A percentile compares a stretch with the other conserved stretches of the same genome.
Conservation (phyloP, 2,888 invertebrate species). For the Heliconius charithonia region DNA sequence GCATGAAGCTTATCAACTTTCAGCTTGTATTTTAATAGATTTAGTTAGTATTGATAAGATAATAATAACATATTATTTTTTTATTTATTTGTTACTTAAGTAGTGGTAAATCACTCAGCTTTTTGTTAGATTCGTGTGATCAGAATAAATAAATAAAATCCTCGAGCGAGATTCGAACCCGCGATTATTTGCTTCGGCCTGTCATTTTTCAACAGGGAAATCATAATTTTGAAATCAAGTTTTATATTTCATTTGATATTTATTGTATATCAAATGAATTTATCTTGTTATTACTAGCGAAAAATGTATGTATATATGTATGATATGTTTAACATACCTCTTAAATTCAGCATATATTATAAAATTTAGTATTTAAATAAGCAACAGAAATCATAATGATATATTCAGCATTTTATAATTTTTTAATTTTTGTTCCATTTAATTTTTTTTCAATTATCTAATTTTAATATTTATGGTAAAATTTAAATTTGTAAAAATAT, state of each 20-base stretch:
- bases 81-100: not conserved
- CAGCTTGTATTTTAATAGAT: no score
- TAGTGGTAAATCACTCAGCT: not conserved
- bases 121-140: no score
- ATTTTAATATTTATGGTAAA: not conserved
- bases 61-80: no score
- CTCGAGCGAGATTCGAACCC: not conserved
- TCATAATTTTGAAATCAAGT: not conserved
- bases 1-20: no score
- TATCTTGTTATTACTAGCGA: no score
- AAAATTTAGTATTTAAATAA: not conserved
- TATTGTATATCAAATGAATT: no score
- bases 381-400: not conserved
- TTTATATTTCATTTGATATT: no score
- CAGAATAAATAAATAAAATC: not conserved
- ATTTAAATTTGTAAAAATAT: not conserved
- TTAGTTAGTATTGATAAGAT: no score
- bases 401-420: not conserved
- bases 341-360: not conserved
- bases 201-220: not conserved
- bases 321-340: not conserved
- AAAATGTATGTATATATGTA: not conserved
- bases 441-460: not conserved
- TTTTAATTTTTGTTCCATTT: not conserved
- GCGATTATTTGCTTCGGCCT: not conserved